These are phyloP conservation scores for Amblyteles armatorius DNA, from an alignment of 2,888 invertebrate species.

Conservation along the genomic window DNA sequence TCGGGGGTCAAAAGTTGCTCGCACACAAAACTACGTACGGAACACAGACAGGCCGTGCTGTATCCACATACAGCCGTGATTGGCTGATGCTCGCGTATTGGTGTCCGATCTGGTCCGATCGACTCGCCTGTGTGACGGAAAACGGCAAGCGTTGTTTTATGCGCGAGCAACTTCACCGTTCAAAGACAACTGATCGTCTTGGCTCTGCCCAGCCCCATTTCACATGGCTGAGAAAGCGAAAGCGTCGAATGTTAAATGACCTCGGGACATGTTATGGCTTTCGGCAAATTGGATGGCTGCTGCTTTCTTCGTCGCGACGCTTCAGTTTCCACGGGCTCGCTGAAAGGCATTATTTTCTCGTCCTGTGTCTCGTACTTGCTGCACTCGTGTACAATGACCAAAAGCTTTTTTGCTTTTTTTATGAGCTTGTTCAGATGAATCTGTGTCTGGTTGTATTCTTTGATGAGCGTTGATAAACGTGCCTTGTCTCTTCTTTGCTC, in stretches of 20 bases:
- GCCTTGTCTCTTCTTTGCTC: slow-evolving; percentile 73
- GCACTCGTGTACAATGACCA: slow-evolving; percentile 74
- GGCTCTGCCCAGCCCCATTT: background rate
- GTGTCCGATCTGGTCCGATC: too few relatives aligned
- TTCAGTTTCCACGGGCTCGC: slow-evolving; percentile 6
- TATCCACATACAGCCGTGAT: too few relatives aligned
- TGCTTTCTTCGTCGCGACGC: background rate
- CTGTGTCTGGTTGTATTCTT: slow-evolving; percentile 71
- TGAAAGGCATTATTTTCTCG: slow-evolving; percentile 73
- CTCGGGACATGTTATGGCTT: background rate
- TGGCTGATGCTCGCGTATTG: too few relatives aligned
- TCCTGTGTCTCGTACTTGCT: slow-evolving; percentile 77
- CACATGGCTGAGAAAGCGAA: background rate
- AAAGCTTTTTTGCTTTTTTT: slow-evolving; percentile 73
- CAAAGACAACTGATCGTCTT: background rate
- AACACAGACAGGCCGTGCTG: too few relatives aligned
- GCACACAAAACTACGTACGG: too few relatives aligned
- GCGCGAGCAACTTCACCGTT: background rate
- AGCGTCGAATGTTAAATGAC: background rate
- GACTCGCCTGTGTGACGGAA: too few relatives aligned
- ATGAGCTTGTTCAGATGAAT: slow-evolving; percentile 69
- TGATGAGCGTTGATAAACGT: slow-evolving; percentile 70
- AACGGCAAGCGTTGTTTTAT: too few relatives aligned
- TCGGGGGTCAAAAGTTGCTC: too few relatives aligned
- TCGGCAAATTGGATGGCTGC: background rate